Conservation (phyloP, 1,140 invertebrate species). For the Eurosta solidaginis region DNA sequence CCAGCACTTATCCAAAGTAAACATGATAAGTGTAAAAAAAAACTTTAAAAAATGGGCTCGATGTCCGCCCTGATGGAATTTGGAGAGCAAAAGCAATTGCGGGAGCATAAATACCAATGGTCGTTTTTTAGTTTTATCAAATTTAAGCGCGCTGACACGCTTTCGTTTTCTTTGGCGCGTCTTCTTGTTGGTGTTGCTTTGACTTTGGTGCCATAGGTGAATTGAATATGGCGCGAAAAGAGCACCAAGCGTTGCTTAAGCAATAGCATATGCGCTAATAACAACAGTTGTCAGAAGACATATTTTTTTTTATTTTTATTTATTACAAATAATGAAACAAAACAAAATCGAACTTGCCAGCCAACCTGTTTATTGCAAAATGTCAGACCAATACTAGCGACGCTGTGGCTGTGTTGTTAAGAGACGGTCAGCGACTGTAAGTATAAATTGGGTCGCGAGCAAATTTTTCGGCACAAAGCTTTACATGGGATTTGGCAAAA, state of each 20-base stretch:
- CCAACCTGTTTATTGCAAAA: not conserved
- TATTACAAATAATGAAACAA: not conserved
- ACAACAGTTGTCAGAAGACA: too few relatives aligned
- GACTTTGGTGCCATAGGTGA: not conserved
- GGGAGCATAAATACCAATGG: not conserved
- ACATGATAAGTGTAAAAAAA: not conserved
- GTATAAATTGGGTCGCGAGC: not conserved
- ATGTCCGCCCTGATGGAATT: not conserved
- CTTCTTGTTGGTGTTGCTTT: not conserved
- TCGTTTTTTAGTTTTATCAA: not conserved
- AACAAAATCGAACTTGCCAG: not conserved
- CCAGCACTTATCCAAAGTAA: not conserved
- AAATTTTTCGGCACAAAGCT: not conserved
- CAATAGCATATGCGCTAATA: too few relatives aligned
- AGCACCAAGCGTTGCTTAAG: not conserved
- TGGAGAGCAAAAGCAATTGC: not conserved
- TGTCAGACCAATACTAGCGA: not conserved
- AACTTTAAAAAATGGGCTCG: not conserved
- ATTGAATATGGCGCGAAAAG: not conserved
- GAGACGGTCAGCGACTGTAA: not conserved
- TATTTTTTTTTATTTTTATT: not conserved
- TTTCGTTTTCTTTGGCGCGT: slow-evolving; percentile 12
- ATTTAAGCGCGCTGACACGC: not conserved
- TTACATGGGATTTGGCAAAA: too few relatives aligned
- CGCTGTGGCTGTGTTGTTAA: too few relatives aligned